Conservation (phyloP, 2,888 invertebrate species). For the Drosophila monieri region DNA sequence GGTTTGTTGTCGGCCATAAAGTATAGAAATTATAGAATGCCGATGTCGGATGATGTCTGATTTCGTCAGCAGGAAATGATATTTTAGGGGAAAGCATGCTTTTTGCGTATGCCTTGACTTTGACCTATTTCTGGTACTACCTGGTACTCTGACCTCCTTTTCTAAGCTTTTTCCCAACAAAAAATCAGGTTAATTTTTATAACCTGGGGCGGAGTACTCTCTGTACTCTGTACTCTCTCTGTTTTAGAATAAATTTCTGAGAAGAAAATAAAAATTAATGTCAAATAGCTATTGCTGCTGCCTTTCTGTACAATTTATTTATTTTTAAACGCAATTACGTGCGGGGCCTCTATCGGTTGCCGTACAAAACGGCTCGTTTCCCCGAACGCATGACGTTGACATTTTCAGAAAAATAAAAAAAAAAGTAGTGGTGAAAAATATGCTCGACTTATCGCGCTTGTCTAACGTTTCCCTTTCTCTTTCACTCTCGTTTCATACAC, state of each 20-base stretch:
- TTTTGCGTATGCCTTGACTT: too few relatives aligned
- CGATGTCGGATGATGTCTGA: slow-evolving; percentile 4
- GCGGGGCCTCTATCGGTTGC: slow-evolving; percentile 30
- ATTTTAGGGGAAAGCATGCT: too few relatives aligned
- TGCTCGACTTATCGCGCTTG: slow-evolving; percentile 65
- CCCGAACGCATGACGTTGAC: slow-evolving; percentile 55
- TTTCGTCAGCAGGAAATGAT: too few relatives aligned
- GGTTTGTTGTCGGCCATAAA: slow-evolving; percentile 25
- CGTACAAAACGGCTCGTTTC: slow-evolving; percentile 19
- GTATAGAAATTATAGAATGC: slow-evolving; percentile 9
- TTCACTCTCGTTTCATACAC: slow-evolving; percentile 57
- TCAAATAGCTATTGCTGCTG: slow-evolving; percentile 44
- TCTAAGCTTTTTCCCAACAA: too few relatives aligned
- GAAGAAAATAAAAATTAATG: slow-evolving; percentile 51
- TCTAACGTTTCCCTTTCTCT: slow-evolving; percentile 32
- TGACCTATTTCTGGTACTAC: too few relatives aligned
- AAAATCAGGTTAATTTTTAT: not conserved
- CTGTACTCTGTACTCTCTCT: not conserved
- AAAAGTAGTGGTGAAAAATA: slow-evolving; percentile 49
- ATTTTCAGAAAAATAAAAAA: slow-evolving; percentile 19
- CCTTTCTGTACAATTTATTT: slow-evolving; percentile 51
- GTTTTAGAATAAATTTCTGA: slow-evolving; percentile 14
- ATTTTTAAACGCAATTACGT: slow-evolving; percentile 78
- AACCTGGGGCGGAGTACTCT: not conserved
- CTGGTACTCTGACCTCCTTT: too few relatives aligned